Evolutionary conservation across 2,113 vertebrate species (phyloP), one percentile per base, ranked within the genome.

Genomic region (Neolamprologus variostigma): DNA sequence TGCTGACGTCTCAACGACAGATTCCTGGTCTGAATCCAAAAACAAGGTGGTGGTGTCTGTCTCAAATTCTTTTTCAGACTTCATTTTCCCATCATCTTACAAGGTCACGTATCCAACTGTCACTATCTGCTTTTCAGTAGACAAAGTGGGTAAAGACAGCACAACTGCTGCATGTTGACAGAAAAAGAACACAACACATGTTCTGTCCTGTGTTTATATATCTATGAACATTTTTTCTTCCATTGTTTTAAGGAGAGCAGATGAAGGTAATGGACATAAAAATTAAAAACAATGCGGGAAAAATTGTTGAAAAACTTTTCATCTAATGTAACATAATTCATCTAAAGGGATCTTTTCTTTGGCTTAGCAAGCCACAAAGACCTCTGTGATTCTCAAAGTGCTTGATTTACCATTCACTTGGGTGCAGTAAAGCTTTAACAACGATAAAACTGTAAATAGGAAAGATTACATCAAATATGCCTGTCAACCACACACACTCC

Each of bases 1-100:
- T 84, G 92, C 87, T 94, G 93, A 95, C 35, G 14, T 91, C 47
- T 68, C 63, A 85, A 88, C 79, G 90, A 94, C 86, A 94, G 87
- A 86, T 88, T 90, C 89, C 80, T 95, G 94, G 89, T 57, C 57
- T 55, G 59, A 8, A 51, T 84, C 93, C 91, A 94, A 90, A 89
- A 76, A 50, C 31, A 4, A 23, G 8, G 21, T 26, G 66, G 37
- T 73, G 21, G 37, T 73, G 66, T 68, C 19, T 42, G 40, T 63
- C 54, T 66, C 33, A 50, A 8, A 63, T 6, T 45, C 26, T 54
- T 23, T 76, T 63, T 42, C 66, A 42, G 37, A 42, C 37, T 16
- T 42, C 6, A 7, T 31, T 31, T 86, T 19, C 80, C 80, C 54
- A 31, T 37, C 31, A 88, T 88, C 66, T 31, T 66, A 26, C 21